A percentile compares a stretch with the other conserved stretches of the same genome.
phyloP scores from a whole-genome alignment of 92 coral and sea anemone species.

The Heteractis magnifica region DNA sequence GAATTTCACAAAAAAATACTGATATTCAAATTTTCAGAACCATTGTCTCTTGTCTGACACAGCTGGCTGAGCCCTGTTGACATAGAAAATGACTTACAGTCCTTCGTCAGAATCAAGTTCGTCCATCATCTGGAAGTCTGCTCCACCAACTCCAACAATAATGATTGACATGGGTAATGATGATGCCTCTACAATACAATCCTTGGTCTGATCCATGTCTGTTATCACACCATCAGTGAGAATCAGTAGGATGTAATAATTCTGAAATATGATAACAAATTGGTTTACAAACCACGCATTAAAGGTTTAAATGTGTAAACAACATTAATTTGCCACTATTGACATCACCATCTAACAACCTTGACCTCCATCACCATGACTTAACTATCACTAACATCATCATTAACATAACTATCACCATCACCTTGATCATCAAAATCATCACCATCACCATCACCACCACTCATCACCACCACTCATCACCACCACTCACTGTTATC shows the following conservation, averaged over 20 bases:
- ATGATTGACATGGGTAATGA: constrained; percentile 94
- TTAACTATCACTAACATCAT: no score
- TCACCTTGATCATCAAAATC: no score
- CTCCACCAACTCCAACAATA: constrained; percentile 93
- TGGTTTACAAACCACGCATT: background rate
- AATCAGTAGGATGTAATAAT: constrained; percentile 81
- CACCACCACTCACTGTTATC: no score
- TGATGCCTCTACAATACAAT: constrained; percentile 84
- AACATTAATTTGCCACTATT: no score
- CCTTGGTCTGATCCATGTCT: constrained; percentile 96
- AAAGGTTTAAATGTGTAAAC: background rate
- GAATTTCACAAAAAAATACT: no score
- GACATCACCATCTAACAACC: no score
- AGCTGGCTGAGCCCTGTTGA: no score
- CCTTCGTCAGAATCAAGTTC: constrained; percentile 92
- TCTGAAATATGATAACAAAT: constrained; percentile 39
- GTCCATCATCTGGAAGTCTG: constrained; percentile 98
- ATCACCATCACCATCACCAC: no score
- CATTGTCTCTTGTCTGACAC: no score
- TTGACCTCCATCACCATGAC: no score
- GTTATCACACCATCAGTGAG: constrained; percentile 95
- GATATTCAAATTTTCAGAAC: background rate
- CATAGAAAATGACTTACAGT: constrained; percentile 57
- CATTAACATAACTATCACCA: no score
- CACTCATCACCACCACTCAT: no score